phyloP scores from a whole-genome alignment of 2,113 vertebrate species.

The Symphodus melops region DNA sequence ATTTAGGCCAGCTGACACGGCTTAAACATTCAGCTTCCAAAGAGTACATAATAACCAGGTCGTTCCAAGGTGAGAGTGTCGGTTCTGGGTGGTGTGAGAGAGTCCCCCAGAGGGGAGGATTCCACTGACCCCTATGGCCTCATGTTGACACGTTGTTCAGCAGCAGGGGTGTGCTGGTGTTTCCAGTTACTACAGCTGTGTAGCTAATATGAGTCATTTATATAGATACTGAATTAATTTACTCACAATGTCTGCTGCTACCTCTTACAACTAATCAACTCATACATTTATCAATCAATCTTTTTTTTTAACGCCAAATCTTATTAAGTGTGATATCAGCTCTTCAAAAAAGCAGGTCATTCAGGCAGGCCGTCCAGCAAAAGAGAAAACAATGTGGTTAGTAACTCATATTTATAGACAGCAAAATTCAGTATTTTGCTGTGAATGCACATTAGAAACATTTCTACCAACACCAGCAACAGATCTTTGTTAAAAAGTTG shows the following conservation, averaged over 20 bases:
- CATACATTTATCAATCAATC: background rate
- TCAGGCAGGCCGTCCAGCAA: no score
- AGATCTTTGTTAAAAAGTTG: background rate
- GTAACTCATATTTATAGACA: no score
- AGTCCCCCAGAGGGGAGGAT: slow-evolving; percentile 35
- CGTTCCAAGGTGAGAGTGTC: slow-evolving; percentile 53
- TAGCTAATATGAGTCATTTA: slow-evolving; percentile 5
- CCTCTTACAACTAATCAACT: slow-evolving; percentile 13
- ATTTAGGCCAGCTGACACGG: slow-evolving; percentile 65
- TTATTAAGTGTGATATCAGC: no score
- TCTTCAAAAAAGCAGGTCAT: no score
- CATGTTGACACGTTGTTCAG: slow-evolving; percentile 5
- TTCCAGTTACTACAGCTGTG: slow-evolving; percentile 5
- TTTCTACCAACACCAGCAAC: background rate
- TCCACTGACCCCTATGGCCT: slow-evolving; percentile 23
- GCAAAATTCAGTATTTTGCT: no score
- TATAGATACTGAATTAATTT: background rate
- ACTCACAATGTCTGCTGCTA: background rate
- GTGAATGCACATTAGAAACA: background rate
- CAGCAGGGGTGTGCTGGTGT: background rate
- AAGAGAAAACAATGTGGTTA: no score
- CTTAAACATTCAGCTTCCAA: slow-evolving; percentile 49
- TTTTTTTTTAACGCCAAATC: no score
- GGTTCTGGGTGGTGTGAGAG: slow-evolving; percentile 9
- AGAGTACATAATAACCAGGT: slow-evolving; percentile 52